Conservation (phyloP, 2,797 vertebrate genomes). For the Kryptopterus vitreolus region DNA sequence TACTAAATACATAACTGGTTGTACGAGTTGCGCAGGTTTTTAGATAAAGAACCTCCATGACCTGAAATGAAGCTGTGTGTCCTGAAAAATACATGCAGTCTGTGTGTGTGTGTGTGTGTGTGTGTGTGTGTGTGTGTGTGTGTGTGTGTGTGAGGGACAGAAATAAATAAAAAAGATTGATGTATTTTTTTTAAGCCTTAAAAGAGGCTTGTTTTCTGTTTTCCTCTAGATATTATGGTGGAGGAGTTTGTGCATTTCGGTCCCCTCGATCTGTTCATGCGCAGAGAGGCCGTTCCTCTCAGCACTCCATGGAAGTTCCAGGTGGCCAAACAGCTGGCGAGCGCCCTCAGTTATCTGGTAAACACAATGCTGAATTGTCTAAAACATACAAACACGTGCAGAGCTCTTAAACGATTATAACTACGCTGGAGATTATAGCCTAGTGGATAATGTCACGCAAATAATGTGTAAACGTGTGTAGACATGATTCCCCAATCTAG, state of each 20-base stretch:
- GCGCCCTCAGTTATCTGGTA: slow-evolving; percentile 96
- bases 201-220: neutral
- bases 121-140: slow-evolving; percentile 13
- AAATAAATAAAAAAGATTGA: neutral
- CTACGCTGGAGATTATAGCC: no score
- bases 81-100: slow-evolving; percentile 50
- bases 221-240: slow-evolving; percentile 91
- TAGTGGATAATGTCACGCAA: neutral
- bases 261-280: slow-evolving; percentile 93
- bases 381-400: neutral
- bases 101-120: slow-evolving; percentile 62
- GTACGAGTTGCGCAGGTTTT: neutral
- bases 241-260: slow-evolving; percentile 93
- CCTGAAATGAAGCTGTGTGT: neutral
- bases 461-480: neutral
- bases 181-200: slow-evolving; percentile 17
- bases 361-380: slow-evolving; percentile 27
- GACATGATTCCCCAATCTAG: no score
- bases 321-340: slow-evolving; percentile 94
- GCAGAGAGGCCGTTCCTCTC: slow-evolving; percentile 80
- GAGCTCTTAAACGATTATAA: neutral
- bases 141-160: neutral
- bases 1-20: neutral
- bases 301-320: slow-evolving; percentile 95
- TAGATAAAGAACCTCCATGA: neutral